Conservation (phyloP, 2,797 vertebrate genomes). For the Neoniphon sammara region DNA sequence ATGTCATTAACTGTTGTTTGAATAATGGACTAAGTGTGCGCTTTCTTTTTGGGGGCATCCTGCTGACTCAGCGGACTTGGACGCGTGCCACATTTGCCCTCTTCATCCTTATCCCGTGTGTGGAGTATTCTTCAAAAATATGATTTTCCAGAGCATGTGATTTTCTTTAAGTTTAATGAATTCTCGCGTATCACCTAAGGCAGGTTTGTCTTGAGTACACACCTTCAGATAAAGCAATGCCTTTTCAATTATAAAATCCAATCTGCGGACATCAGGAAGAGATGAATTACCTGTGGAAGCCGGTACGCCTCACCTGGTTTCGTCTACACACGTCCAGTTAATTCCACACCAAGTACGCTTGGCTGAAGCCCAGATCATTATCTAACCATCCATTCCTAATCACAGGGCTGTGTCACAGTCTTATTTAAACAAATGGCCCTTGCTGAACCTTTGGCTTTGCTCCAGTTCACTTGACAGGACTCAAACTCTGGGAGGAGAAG, state of each 20-base stretch:
- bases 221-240: conserved; percentile 19
- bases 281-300: conserved; percentile 65
- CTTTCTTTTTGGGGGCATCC: neutral
- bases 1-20: neutral
- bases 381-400: conserved; percentile 62
- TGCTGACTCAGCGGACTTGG: neutral
- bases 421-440: conserved; percentile 74
- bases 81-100: too few species aligned
- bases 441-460: conserved; percentile 52
- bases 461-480: conserved; percentile 55
- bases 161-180: neutral
- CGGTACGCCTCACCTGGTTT: conserved; percentile 56
- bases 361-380: conserved; percentile 70
- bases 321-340: conserved; percentile 60
- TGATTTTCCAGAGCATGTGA: neutral
- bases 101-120: neutral
- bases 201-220: conserved; percentile 26
- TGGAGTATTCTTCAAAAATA: neutral
- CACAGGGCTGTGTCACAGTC: conserved; percentile 66
- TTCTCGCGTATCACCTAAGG: neutral
- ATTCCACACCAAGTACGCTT: conserved; percentile 55
- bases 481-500: conserved; percentile 41
- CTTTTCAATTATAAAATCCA: conserved; percentile 41
- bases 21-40: neutral
- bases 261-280: conserved; percentile 55